A percentile compares a stretch with the other conserved stretches of the same genome.
phyloP scores from a whole-genome alignment of 2,797 vertebrate species.

The Pteronotus mesoamericanus region DNA sequence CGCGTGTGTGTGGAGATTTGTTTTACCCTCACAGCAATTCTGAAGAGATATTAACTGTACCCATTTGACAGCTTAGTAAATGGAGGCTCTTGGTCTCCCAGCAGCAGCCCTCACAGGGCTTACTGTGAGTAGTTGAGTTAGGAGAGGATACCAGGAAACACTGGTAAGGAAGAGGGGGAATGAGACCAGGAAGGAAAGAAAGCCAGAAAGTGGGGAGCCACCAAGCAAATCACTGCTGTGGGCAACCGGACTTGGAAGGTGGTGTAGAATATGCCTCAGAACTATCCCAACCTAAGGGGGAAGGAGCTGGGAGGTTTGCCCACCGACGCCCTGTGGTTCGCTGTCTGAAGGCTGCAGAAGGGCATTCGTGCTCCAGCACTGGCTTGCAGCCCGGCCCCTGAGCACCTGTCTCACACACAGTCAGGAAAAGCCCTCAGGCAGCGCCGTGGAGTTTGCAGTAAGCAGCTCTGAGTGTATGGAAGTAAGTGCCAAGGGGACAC shows the following conservation, averaged over 20 bases:
- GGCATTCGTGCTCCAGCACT: fast-evolving
- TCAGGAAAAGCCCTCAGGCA: too few relatives aligned
- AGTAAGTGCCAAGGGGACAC: fast-evolving
- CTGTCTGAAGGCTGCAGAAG: neutral
- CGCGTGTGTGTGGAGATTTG: fast-evolving
- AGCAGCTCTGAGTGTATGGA: neutral
- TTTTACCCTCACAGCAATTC: neutral
- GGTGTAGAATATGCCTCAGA: fast-evolving
- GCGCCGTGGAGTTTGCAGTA: neutral
- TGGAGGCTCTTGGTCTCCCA: neutral
- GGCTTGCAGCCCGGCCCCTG: neutral
- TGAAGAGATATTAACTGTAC: neutral
- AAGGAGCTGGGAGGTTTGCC: neutral
- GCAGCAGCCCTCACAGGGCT: neutral
- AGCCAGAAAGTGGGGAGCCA: neutral
- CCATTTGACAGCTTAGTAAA: neutral
- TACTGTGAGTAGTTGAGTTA: neutral
- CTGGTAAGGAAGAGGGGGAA: neutral
- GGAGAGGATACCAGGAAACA: neutral
- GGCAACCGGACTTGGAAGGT: neutral
- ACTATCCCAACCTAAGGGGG: fast-evolving
- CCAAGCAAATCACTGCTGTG: fast-evolving
- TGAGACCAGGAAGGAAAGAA: neutral
- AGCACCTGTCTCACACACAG: neutral
- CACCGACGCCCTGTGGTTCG: fast-evolving